Evolutionary conservation across 1,140 invertebrate genomes (phyloP).

Genomic region (Polyergus mexicanus): DNA sequence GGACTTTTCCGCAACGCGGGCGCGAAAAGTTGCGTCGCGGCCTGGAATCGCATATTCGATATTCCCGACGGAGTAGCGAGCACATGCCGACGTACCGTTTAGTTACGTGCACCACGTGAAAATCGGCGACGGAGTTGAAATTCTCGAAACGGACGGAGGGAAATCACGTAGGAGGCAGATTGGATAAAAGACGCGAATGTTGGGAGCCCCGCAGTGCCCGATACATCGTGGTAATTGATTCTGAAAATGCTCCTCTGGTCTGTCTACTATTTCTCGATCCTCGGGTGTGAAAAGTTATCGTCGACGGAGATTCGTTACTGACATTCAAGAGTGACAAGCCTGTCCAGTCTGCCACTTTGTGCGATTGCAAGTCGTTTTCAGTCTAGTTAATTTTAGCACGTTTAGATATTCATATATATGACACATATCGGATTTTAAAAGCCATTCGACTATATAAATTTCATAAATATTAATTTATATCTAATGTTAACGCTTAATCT

Average conservation of each 20-base stretch:
- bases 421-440: not conserved
- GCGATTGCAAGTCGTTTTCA: not conserved
- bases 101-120: conserved; percentile 25
- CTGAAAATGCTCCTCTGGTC: conserved; percentile 65
- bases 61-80: not conserved
- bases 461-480: not conserved
- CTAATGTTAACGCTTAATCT: no score
- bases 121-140: conserved; percentile 12
- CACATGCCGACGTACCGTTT: conserved; percentile 8
- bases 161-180: conserved; percentile 75
- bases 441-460: not conserved
- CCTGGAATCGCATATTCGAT: conserved; percentile 39
- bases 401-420: not conserved
- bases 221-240: conserved; percentile 78
- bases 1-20: not conserved
- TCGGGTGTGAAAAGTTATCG: conserved; percentile 21
- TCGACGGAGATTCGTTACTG: conserved; percentile 8
- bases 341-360: not conserved
- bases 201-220: conserved; percentile 66
- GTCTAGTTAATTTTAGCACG: not conserved
- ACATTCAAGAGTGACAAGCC: not conserved
- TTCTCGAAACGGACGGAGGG: conserved; percentile 36
- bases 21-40: conserved; percentile 43
- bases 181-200: conserved; percentile 53
- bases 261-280: conserved; percentile 67